These are phyloP conservation scores for Dromius quadrimaculatus DNA, from an alignment of 2,888 invertebrate species.

Conservation along the genomic window DNA sequence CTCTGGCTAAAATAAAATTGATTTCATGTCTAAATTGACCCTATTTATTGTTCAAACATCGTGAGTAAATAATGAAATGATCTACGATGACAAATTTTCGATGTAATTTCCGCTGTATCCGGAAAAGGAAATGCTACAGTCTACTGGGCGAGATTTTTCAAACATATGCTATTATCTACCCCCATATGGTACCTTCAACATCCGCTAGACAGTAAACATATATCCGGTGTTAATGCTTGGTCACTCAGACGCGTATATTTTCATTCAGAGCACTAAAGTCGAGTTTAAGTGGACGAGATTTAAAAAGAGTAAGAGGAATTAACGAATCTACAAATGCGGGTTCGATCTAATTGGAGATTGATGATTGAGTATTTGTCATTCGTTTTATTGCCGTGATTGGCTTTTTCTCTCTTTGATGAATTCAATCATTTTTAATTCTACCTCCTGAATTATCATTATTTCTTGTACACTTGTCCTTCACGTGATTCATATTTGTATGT, in stretches of 20 bases:
- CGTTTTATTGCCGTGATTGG: too few relatives aligned
- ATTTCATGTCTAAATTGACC: too few relatives aligned
- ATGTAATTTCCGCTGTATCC: constrained; percentile 22
- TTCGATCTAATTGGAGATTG: constrained; percentile 17
- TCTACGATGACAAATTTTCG: constrained; percentile 29
- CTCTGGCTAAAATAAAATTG: too few relatives aligned
- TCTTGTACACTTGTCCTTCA: too few relatives aligned
- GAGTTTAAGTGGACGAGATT: constrained; percentile 1
- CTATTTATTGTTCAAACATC: too few relatives aligned
- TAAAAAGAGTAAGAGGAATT: background rate
- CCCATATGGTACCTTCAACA: constrained; percentile 48
- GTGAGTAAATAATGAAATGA: too few relatives aligned
- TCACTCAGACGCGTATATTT: constrained; percentile 31
- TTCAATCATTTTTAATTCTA: too few relatives aligned
- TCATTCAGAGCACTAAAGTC: constrained; percentile 1
- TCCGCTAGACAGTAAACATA: constrained; percentile 33
- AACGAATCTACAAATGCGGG: constrained; percentile 35
- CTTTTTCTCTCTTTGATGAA: too few relatives aligned
- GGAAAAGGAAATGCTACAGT: constrained; percentile 29
- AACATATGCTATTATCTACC: constrained; percentile 47
- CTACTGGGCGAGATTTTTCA: constrained; percentile 34
- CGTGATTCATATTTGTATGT: too few relatives aligned
- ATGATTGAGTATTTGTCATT: constrained; percentile 17
- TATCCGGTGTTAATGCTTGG: constrained; percentile 31
- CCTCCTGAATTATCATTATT: too few relatives aligned